A percentile compares a stretch with the other conserved stretches of the same genome.
These are phyloP conservation scores for Pseudomyrmex pallidus DNA, from an alignment of 1,140 invertebrate genomes.

Conservation along the genomic window DNA sequence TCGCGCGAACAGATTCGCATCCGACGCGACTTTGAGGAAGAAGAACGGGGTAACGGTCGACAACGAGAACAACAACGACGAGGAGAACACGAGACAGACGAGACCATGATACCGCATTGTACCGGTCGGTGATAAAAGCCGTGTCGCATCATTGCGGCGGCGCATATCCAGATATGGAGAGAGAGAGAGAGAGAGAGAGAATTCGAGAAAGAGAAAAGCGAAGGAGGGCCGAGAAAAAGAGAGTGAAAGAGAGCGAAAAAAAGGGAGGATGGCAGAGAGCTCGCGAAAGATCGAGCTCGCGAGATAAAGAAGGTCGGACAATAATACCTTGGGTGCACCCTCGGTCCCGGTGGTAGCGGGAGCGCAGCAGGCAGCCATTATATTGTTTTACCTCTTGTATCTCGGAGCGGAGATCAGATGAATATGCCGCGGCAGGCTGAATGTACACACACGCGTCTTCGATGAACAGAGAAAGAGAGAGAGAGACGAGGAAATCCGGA, in stretches of 20 bases:
- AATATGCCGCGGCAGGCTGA: slow-evolving; percentile 38
- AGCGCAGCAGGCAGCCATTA: slow-evolving; percentile 69
- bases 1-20: background rate
- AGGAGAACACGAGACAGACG: slow-evolving; percentile 16
- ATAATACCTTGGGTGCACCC: slow-evolving; percentile 72
- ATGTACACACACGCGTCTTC: slow-evolving; percentile 22
- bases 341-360: slow-evolving; percentile 58
- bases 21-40: background rate
- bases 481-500: slow-evolving; percentile 11
- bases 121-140: slow-evolving; percentile 76
- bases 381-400: slow-evolving; percentile 75
- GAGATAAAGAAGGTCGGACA: slow-evolving; percentile 77
- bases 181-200: slow-evolving; percentile 68
- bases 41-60: slow-evolving; percentile 48
- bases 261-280: slow-evolving; percentile 19
- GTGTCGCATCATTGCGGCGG: slow-evolving; percentile 74
- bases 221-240: background rate
- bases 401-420: slow-evolving; percentile 66
- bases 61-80: slow-evolving; percentile 9
- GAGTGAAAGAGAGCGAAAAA: background rate
- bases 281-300: slow-evolving; percentile 65
- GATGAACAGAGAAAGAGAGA: slow-evolving; percentile 8
- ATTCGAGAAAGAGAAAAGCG: slow-evolving; percentile 58
- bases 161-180: slow-evolving; percentile 55
- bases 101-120: slow-evolving; percentile 65